A percentile compares a stretch with the other conserved stretches of the same genome.
Conservation (phyloP, 2,113 vertebrate genomes). For the Menura novaehollandiae region DNA sequence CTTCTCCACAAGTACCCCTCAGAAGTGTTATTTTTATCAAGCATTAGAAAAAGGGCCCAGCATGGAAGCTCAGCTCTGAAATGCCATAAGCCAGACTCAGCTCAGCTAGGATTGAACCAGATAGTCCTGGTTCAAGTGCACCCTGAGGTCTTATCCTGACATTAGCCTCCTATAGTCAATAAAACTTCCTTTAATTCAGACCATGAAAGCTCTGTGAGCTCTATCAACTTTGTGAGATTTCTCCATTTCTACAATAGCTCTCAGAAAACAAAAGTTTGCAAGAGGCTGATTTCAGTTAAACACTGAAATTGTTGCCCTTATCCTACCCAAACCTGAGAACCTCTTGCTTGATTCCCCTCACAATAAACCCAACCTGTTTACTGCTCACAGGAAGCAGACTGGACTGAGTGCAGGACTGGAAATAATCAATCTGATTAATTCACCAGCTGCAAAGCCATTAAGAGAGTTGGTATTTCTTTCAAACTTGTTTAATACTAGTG, state of each 20-base stretch:
- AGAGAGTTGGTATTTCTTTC: neutral
- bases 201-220: neutral
- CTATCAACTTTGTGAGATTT: neutral
- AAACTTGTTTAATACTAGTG: neutral
- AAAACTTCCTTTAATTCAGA: neutral
- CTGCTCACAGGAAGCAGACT: neutral
- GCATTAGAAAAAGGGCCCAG: neutral
- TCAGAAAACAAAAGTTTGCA: neutral
- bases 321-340: neutral
- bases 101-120: neutral
- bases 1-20: neutral
- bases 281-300: neutral
- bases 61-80: neutral
- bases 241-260: neutral
- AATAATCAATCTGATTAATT: conserved; percentile 40
- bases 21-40: conserved; percentile 37
- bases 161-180: neutral
- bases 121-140: neutral
- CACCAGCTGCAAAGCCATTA: conserved; percentile 14
- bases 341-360: neutral
- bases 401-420: neutral
- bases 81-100: neutral
- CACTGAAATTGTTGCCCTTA: neutral
- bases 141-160: neutral
- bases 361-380: neutral